Evolutionary conservation across 2,113 vertebrate genomes (phyloP).

Genomic region (Peromyscus polionotus): DNA sequence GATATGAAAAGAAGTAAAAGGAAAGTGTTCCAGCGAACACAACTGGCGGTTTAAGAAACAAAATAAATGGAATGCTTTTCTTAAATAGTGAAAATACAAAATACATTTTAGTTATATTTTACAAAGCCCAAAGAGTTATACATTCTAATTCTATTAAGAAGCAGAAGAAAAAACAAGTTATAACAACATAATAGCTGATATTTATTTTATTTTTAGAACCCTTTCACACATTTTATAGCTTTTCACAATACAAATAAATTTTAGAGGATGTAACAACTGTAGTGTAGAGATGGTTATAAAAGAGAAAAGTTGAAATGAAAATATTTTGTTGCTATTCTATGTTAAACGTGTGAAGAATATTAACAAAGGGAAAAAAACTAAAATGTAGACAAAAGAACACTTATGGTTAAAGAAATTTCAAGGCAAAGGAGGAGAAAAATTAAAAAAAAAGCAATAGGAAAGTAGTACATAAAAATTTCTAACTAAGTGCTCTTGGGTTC

Average conservation of each 20-base stretch:
- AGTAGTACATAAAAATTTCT: not conserved
- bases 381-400: not conserved
- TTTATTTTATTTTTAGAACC: not conserved
- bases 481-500: not conserved
- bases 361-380: not conserved
- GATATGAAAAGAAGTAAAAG: not conserved
- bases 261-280: not conserved
- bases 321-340: not conserved
- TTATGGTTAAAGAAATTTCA: not conserved
- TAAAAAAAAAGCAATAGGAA: not conserved
- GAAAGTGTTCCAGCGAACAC: not conserved
- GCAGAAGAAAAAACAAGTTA: not conserved
- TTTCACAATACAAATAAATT: not conserved
- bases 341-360: not conserved
- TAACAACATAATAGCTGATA: not conserved
- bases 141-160: not conserved
- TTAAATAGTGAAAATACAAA: not conserved
- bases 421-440: not conserved
- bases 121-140: not conserved
- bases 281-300: not conserved
- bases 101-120: not conserved
- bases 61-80: not conserved
- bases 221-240: not conserved
- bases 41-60: not conserved
- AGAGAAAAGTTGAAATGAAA: not conserved